Conservation (phyloP, 2,797 vertebrate species). For the Galagoides demidoff region DNA sequence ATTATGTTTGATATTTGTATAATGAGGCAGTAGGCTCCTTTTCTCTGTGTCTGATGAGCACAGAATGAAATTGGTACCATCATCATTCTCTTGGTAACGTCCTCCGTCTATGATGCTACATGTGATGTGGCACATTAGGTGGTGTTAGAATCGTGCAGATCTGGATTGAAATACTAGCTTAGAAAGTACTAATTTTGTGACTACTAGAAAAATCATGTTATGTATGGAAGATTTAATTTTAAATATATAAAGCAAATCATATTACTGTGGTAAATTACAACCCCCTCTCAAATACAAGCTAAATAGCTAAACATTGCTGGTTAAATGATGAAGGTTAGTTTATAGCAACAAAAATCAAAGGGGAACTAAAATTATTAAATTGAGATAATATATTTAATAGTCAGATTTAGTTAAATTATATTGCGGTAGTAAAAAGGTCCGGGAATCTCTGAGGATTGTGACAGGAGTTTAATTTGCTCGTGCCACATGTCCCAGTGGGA, state of each 20-base stretch:
- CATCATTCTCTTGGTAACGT: background rate
- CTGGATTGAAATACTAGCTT: background rate
- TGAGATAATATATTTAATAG: background rate
- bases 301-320: background rate
- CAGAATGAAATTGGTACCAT: background rate
- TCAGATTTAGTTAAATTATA: background rate
- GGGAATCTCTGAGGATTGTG: background rate
- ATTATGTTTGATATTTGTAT: background rate
- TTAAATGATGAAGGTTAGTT: background rate
- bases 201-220: background rate
- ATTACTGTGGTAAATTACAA: background rate
- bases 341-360: background rate
- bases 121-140: background rate
- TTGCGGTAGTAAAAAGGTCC: background rate
- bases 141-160: background rate
- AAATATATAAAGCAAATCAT: background rate
- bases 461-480: background rate
- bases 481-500: background rate
- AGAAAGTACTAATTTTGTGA: background rate
- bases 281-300: background rate
- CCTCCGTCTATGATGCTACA: background rate
- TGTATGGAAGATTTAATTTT: background rate
- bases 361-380: background rate
- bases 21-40: background rate
- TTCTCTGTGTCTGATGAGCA: background rate